These are phyloP conservation scores for Drosophila ogumai DNA, from an alignment of 1,140 invertebrate genomes.

Conservation along the genomic window DNA sequence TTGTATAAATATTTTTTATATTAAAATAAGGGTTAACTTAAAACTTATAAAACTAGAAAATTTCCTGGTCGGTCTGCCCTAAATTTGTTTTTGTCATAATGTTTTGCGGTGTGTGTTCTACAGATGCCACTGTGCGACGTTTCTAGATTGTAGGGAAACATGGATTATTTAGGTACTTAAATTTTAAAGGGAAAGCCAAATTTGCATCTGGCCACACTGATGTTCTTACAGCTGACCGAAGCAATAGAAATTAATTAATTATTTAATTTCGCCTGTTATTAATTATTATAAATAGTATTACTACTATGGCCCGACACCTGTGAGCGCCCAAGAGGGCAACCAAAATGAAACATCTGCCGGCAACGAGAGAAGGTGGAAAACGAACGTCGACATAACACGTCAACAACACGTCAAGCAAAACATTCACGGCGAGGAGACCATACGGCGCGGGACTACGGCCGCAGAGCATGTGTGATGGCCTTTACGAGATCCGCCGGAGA, in stretches of 20 bases:
- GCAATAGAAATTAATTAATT: constrained; percentile 12
- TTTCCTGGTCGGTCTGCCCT: too few relatives aligned
- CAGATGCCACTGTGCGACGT: too few relatives aligned
- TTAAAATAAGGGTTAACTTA: too few relatives aligned
- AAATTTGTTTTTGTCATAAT: too few relatives aligned
- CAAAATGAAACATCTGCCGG: constrained; percentile 35
- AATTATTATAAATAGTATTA: neutral
- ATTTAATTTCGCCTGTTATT: neutral
- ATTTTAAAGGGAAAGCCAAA: too few relatives aligned
- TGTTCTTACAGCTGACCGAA: constrained; percentile 2
- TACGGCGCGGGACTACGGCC: constrained; percentile 25
- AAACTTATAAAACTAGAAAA: too few relatives aligned
- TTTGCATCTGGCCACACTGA: too few relatives aligned
- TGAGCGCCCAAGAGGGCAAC: neutral
- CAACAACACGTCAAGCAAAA: constrained; percentile 55
- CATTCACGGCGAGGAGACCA: constrained; percentile 19
- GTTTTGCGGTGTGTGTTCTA: too few relatives aligned
- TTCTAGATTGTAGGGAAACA: too few relatives aligned
- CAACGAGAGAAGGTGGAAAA: constrained; percentile 22
- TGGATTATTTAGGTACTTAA: too few relatives aligned
- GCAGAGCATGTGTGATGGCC: constrained; percentile 72
- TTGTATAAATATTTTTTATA: too few relatives aligned
- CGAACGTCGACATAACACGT: constrained; percentile 80
- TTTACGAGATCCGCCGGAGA: constrained; percentile 40
- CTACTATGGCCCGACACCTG: neutral